Evolutionary conservation across 2,113 vertebrate genomes (phyloP), one percentile per base, ranked within the genome.

Genomic region (Chaetura pelagica): DNA sequence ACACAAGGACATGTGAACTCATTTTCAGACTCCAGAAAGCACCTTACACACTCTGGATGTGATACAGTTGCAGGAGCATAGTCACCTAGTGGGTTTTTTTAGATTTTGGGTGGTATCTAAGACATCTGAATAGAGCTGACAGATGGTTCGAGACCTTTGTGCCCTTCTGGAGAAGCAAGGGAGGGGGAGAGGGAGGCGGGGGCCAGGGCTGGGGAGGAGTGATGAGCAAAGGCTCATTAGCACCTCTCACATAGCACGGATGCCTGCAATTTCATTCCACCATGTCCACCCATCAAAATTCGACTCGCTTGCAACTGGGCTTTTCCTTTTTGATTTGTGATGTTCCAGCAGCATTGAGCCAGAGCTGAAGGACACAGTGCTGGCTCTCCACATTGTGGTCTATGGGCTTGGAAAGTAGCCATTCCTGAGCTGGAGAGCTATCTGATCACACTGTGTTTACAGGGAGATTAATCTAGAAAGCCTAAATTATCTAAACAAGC

Each of bases 81-180:
- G 59, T 27, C 46, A 64, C 3, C 44, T 51, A 46, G 46, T 24
- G n/a, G 29, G 57, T 62, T 64, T 68, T 84, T 87, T 69, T 57
- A 52, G 54, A n/a, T 67, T 88, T 83, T 38, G 15, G 10, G 12
- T 4, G 9, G 3, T 44, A 34, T 73, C 76, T 46, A 51, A 81
- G 59, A 58, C 10, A 13, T n/a, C 46, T 74, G 68, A 89, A 86
- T 55, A 74, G 51, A 51, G n/a, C 59, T 92, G 76, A 66, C 84
- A 94, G 89, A 95, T 91, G 94, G 89, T 74, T 42, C 42, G 69
- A 59, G 87, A 94, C 72, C 86, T 67, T 63, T 74, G 59, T 69
- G 73, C 63, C 76, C 80, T 90, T 72, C 67, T 87, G 63, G 40
- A 61, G 64, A 74, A 88, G 75, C 20, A 78, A 79, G n/a, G n/a